Percentiles rank a stretch among this genome's conserved stretches.
phyloP scores from a whole-genome alignment of 2,797 vertebrate genomes.

The Natrix natrix region DNA sequence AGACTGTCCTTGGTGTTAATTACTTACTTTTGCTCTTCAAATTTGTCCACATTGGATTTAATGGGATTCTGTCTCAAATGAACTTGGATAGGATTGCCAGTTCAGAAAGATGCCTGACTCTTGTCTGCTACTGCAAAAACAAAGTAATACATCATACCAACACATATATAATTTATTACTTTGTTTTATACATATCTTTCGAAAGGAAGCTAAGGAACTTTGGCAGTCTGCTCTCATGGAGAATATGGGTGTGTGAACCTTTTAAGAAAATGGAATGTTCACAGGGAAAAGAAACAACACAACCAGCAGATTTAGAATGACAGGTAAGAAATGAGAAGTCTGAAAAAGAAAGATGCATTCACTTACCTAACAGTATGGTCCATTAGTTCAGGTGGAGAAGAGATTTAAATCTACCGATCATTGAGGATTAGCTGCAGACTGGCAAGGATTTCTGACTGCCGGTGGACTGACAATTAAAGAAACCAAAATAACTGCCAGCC shows the following conservation, averaged over 20 bases:
- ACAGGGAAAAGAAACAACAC: not conserved
- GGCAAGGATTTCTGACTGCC: not conserved
- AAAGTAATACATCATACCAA: not conserved
- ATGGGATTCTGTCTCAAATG: not conserved
- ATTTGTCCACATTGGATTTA: not conserved
- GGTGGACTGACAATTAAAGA: not conserved
- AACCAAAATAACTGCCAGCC: not conserved
- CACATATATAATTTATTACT: not conserved
- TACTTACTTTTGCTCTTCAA: not conserved
- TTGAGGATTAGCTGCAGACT: not conserved
- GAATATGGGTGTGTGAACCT: not conserved
- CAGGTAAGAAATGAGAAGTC: not conserved
- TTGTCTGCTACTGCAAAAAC: not conserved
- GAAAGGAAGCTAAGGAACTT: not conserved
- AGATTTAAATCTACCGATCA: not conserved
- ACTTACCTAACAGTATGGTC: not conserved
- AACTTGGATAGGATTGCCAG: not conserved
- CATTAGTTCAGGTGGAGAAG: not conserved
- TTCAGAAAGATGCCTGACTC: not conserved
- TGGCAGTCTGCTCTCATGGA: not conserved
- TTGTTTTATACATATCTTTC: not conserved
- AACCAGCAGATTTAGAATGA: not conserved
- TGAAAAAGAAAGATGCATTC: not conserved
- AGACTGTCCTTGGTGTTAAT: not conserved
- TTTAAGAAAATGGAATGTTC: conserved; percentile 3